These are phyloP conservation scores for Amblyraja radiata DNA, from an alignment of 2,797 vertebrate genomes.

Conservation along the genomic window DNA sequence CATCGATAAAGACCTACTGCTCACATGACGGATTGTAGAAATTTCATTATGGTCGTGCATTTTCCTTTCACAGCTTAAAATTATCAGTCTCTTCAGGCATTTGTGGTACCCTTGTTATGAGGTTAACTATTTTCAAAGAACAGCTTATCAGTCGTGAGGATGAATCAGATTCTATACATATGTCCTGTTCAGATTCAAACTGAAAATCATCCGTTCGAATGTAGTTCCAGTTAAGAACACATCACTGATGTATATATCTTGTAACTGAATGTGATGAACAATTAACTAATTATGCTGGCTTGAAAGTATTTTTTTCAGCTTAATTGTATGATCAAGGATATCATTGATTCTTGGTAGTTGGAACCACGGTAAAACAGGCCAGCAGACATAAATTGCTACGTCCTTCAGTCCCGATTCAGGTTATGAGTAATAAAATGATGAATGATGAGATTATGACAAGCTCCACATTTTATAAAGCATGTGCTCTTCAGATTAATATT, in stretches of 20 bases:
- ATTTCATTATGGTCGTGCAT: background rate
- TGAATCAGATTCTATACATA: background rate
- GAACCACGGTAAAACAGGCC: slow-evolving; percentile 60
- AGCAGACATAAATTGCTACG: slow-evolving; percentile 66
- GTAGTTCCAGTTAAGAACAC: background rate
- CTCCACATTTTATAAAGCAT: slow-evolving; percentile 52
- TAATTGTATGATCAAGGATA: background rate
- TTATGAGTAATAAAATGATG: slow-evolving; percentile 62
- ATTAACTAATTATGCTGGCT: background rate
- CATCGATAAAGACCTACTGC: background rate
- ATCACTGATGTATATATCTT: slow-evolving; percentile 18
- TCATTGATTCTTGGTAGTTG: slow-evolving; percentile 48
- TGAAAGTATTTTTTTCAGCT: background rate
- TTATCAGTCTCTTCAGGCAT: background rate
- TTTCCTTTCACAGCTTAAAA: background rate
- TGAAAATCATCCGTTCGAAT: background rate
- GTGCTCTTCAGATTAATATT: slow-evolving; percentile 61
- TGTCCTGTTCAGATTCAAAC: background rate
- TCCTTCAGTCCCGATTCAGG: slow-evolving; percentile 57
- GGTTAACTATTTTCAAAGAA: background rate
- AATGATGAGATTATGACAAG: slow-evolving; percentile 51
- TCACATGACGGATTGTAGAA: background rate
- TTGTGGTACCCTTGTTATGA: background rate
- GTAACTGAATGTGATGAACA: background rate
- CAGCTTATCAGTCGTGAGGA: background rate